Base-by-base conservation (phyloP, 2,797 vertebrate genomes). In the Brotula barbata region DNA sequence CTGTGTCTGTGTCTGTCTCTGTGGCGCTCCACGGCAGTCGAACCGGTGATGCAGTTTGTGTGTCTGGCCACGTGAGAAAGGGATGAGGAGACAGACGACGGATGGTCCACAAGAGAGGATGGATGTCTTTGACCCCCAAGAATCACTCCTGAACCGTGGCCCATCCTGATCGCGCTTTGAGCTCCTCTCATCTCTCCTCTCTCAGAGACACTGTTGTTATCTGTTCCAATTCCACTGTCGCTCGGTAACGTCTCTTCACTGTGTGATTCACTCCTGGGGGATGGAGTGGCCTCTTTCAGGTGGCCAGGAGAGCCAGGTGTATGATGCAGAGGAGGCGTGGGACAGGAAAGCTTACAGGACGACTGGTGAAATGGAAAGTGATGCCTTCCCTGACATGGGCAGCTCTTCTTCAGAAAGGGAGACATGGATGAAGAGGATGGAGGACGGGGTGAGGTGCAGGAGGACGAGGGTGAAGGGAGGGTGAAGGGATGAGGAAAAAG, bases 1-100 rank as follows among this genome's bases (percentile, higher is more conserved):
- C 95, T 93, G 72, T 96, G 96, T 43, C 96, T 92, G 86, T 97
- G 96, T 22, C 94, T 92, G 41, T 98, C 95, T 75, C 96, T 92
- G 42, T 95, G 93, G 40, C 91, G 89, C 39, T 91, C 83, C 16
- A 64, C 37, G 2, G 71, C 21, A 2, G 80, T 42, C 3, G 84
- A 54, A 51, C 61, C 81, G 45, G 58, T 17, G 0, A 93, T 59
- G 8, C 92, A 85, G 54, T 81, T 89, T 15, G 76, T 34, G 64
- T 82, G 82, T 72, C 85, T 84, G 45, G 82, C 75, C 46, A 67
- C 76, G 65, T 78, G 83, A 59, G 76, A 72, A 39, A 80, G 84
- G n/a, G 80, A 68, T 2, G 81, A 77, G 7, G 84, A 83, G n/a
- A 86, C 57, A 20, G 86, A 73, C 58, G 94, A 91, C 13, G 94